Evolutionary conservation across 2,113 vertebrate genomes (phyloP), one percentile per base, ranked within the genome.

Genomic region (Mobula birostris): DNA sequence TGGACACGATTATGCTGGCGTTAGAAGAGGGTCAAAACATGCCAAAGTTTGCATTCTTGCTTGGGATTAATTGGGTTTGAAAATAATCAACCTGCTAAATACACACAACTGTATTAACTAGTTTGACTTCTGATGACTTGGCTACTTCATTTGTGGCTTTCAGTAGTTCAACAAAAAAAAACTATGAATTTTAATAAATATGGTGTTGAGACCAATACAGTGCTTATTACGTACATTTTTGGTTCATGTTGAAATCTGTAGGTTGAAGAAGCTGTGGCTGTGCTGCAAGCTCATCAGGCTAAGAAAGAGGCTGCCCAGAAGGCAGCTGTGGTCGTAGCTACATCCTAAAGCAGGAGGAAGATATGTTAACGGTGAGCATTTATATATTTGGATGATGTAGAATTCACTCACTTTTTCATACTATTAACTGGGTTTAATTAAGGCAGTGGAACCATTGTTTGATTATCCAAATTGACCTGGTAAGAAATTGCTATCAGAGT

Each of bases 261-360:
- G 99, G 99, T 99, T 95, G 99, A 99, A 95, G 99, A 99, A 96
- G 99, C 99, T 0, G 99, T 99, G 9, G 99, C 99, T 0, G 98
- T 99, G 95, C 96, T 99, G 15, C 99, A 99, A 96, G 99, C 99
- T 95, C 99, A 99, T 95, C 99, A 99, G 95, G 99, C 99, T 94
- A 99, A 99, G 97, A 99, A 99, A 95, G 99, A 99, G 95, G 99
- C 98, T 95, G 98, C 98, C 94, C 99, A 99, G 95, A 99, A 99
- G 96, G 98, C 98, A 95, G 98, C 97, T 74, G 96, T 97, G 95
- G 97, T 98, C 96, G 97, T 98, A 95, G 97, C 98, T 96, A 98
- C 98, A 95, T 99, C 99, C 95, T 99, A 97, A 98, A 29, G 79
- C 83, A 88, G 68, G 15, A 68, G 21, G 8, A n/a, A 91, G 88